Conservation (phyloP, 2,113 vertebrate genomes). For the Grantiella picta region DNA sequence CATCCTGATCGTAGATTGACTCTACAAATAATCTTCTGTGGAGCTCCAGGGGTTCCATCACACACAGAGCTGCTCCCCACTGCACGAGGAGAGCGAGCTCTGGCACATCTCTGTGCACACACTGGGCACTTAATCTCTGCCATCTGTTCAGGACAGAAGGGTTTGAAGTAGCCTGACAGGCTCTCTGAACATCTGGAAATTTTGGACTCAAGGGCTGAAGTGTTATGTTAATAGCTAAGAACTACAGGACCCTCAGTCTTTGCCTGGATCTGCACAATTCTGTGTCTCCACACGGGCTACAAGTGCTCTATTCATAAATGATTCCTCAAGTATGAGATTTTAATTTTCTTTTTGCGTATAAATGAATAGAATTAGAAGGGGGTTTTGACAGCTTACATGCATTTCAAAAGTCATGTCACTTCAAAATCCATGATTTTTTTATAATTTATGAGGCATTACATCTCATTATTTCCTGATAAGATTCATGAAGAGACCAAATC, state of each 20-base stretch:
- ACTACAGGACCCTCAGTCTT: background rate
- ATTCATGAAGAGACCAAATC: background rate
- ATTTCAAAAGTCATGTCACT: background rate
- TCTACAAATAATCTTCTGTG: background rate
- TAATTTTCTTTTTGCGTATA: background rate
- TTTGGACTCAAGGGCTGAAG: background rate
- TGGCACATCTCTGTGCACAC: background rate
- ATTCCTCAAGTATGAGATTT: background rate
- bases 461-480: constrained; percentile 40
- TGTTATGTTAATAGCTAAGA: background rate
- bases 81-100: rapidly evolving
- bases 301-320: background rate
- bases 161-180: background rate
- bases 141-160: background rate
- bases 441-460: constrained; percentile 39
- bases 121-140: background rate
- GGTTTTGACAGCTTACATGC: background rate
- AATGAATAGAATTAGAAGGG: background rate
- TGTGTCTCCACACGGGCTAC: background rate
- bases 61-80: rapidly evolving
- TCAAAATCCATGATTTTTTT: constrained; percentile 16
- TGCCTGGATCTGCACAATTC: background rate
- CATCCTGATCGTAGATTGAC: background rate
- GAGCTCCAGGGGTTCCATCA: background rate
- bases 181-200: constrained; percentile 16